Evolutionary conservation across 2,888 invertebrate genomes (phyloP).

Genomic region (Andrena marginata): DNA sequence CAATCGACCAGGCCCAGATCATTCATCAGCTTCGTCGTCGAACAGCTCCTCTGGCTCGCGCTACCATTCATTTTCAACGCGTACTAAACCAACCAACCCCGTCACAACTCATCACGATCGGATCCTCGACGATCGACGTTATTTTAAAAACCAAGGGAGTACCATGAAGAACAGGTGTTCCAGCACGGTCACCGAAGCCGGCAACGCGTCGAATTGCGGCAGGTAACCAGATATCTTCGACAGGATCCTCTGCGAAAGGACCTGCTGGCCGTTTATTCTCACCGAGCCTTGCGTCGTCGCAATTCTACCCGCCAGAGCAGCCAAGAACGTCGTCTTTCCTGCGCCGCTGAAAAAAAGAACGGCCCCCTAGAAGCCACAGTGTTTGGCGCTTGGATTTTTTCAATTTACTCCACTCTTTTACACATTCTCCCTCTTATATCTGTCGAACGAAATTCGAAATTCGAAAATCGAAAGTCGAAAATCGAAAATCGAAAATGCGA

Average conservation of each 20-base stretch:
- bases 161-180: conserved; percentile 91
- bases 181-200: conserved; percentile 88
- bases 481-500: not conserved
- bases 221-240: conserved; percentile 87
- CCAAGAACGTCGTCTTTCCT: conserved; percentile 87
- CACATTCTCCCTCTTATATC: not conserved
- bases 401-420: too few relatives aligned
- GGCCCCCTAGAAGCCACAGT: not conserved
- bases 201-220: conserved; percentile 89
- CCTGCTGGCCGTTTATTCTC: conserved; percentile 84
- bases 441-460: not conserved
- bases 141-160: conserved; percentile 43
- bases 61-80: conserved; percentile 66
- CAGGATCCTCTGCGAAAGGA: conserved; percentile 85
- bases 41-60: conserved; percentile 34
- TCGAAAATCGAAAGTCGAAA: too few relatives aligned
- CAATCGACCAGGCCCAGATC: conserved; percentile 71
- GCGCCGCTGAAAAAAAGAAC: conserved; percentile 85
- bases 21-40: conserved; percentile 53
- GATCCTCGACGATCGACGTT: not conserved
- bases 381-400: too few relatives aligned
- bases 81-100: conserved; percentile 50
- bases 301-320: conserved; percentile 86
- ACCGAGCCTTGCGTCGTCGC: conserved; percentile 85
- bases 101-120: not conserved